phyloP scores from a whole-genome alignment of 2,797 vertebrate genomes.

The Australoheros facetus region DNA sequence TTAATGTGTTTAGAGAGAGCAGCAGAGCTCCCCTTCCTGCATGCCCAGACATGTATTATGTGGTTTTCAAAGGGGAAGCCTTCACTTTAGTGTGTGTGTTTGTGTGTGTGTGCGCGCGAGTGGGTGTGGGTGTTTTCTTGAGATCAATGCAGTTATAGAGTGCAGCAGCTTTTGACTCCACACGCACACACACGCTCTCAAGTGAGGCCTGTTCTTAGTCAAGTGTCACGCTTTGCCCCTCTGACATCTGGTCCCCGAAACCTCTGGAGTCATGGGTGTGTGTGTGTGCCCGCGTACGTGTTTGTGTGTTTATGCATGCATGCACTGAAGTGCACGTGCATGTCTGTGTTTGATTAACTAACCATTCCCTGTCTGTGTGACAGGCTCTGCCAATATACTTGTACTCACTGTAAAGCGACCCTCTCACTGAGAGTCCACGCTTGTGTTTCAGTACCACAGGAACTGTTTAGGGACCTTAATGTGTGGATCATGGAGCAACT shows the following conservation, averaged over 20 bases:
- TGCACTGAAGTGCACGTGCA: constrained; percentile 17
- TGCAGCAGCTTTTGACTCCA: constrained; percentile 42
- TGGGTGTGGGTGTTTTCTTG: constrained; percentile 59
- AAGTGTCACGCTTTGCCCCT: constrained; percentile 69
- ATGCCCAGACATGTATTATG: constrained; percentile 73
- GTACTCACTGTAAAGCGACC: constrained; percentile 43
- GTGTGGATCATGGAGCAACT: not conserved
- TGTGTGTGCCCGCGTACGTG: constrained; percentile 2
- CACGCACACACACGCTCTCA: constrained; percentile 42
- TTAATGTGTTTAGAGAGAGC: constrained; percentile 66
- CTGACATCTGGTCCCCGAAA: constrained; percentile 72
- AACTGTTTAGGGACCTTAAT: not conserved
- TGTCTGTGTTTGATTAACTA: constrained; percentile 68
- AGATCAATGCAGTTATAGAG: constrained; percentile 69
- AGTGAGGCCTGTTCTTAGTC: constrained; percentile 70
- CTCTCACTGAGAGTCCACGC: not conserved
- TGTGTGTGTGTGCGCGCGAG: constrained; percentile 20
- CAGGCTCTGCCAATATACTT: constrained; percentile 55
- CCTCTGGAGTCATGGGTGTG: constrained; percentile 45
- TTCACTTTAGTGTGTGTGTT: constrained; percentile 57
- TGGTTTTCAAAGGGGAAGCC: constrained; percentile 76
- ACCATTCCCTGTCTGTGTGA: constrained; percentile 54
- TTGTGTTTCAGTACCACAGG: not conserved
- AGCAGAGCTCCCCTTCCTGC: constrained; percentile 57
- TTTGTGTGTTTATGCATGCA: constrained; percentile 23